These are phyloP conservation scores for Tridacna crocea DNA, from an alignment of 2,888 invertebrate species.

Conservation along the genomic window DNA sequence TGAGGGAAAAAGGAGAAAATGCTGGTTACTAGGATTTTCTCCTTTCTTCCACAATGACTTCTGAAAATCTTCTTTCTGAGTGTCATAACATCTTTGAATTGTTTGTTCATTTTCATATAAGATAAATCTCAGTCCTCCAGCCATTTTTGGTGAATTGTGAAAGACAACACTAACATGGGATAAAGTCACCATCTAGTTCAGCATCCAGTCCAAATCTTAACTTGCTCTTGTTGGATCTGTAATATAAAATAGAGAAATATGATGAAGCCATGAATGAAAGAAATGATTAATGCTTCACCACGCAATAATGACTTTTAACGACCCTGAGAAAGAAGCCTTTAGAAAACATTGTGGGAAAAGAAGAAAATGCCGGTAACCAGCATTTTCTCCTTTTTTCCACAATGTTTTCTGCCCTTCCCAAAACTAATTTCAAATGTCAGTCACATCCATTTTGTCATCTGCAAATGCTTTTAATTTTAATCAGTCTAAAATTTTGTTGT, in stretches of 20 bases:
- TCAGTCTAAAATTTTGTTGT: no score
- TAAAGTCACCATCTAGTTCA: constrained; percentile 72
- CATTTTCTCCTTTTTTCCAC: no score
- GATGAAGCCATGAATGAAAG: neutral
- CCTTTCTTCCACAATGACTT: neutral
- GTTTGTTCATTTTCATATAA: no score
- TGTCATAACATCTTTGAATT: no score
- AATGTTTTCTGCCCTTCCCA: no score
- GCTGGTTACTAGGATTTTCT: neutral
- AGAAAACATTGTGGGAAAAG: neutral
- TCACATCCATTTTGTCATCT: no score
- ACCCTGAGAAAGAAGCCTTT: neutral
- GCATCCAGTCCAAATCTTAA: constrained; percentile 74
- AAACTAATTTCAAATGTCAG: no score
- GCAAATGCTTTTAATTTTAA: no score
- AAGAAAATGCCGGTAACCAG: no score
- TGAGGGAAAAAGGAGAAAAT: neutral
- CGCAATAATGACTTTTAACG: no score
- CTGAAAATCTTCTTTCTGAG: neutral
- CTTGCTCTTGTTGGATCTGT: constrained; percentile 78
- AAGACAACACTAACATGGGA: constrained; percentile 60
- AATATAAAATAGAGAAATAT: constrained; percentile 23
- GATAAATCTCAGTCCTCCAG: no score
- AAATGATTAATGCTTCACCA: neutral
- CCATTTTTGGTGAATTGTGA: neutral